Evolutionary conservation across 2,888 invertebrate species (phyloP).

Genomic region (Lydus trimaculatus): DNA sequence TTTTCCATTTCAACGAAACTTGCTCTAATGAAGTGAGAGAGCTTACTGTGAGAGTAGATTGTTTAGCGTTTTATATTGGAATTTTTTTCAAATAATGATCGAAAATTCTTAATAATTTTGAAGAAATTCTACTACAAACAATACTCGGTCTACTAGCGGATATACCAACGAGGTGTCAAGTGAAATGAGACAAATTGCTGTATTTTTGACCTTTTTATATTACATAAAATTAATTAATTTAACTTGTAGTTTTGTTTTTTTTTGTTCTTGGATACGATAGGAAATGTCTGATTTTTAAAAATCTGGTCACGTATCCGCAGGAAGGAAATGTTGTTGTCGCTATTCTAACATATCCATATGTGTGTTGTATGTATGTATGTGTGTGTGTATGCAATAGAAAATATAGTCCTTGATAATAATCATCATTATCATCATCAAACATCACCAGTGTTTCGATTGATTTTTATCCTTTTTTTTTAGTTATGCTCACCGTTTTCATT

Average conservation of each 20-base stretch:
- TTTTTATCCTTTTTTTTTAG: neutral
- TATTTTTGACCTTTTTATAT: too few species aligned
- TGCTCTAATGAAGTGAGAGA: too few species aligned
- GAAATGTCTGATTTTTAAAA: neutral
- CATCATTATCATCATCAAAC: neutral
- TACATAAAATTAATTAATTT: too few species aligned
- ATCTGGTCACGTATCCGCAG: slow-evolving; percentile 5
- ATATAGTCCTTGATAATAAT: neutral
- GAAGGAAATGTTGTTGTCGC: neutral
- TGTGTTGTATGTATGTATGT: neutral
- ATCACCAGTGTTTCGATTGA: neutral
- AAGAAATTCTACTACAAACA: too few species aligned
- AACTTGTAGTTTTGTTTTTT: neutral
- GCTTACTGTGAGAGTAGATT: too few species aligned
- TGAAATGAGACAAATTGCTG: too few species aligned
- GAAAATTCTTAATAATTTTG: too few species aligned
- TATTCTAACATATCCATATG: neutral
- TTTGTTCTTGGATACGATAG: neutral
- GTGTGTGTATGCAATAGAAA: neutral
- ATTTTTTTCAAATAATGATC: too few species aligned
- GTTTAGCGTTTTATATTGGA: too few species aligned
- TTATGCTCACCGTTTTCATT: neutral
- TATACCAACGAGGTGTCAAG: too few species aligned
- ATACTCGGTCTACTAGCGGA: too few species aligned
- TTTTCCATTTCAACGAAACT: too few species aligned